Evolutionary conservation across 1,140 invertebrate genomes (phyloP), one percentile per base, ranked within the genome.

Genomic region (Diplogasteroides magnus): DNA sequence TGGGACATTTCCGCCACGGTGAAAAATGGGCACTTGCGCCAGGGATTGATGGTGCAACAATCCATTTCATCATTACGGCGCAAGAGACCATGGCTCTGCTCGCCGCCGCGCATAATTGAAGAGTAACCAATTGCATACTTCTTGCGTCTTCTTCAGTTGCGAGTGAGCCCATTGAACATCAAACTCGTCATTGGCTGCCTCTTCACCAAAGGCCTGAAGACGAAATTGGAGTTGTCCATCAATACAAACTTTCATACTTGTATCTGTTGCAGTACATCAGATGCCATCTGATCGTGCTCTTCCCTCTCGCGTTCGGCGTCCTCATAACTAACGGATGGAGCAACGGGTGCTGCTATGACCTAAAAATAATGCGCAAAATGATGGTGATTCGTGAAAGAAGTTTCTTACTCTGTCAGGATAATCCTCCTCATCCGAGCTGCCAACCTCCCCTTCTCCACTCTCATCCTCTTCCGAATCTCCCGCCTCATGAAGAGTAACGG

Each of bases 111-210:
- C n/a, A n/a, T n/a, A n/a, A n/a, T n/a, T n/a, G n/a, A n/a, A n/a
- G n/a, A n/a, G n/a, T n/a, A n/a, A n/a, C n/a, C n/a, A n/a, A n/a
- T n/a, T n/a, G n/a, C n/a, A n/a, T n/a, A n/a, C n/a, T n/a, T 48
- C 19, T 11, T 6, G 6, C 19, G 37, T 48, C 19, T 48, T 48
- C 37, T 48, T 48, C 6, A 48, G 37, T 48, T 48, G 37, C 19
- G 37, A 48, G 58, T 67, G 73, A 31, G 81, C 79, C 80, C 81
- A 83, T 68, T 79, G 77, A 15, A 82, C 80, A 69, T 82, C 80
- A 61, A 82, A 82, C 69, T 82, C 80, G 66, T 82, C 81, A 67
- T 82, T 79, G 15, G 80, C 80, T 13, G 80, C 75, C 67, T 82
- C 37, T 6, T 48, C 80, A 19, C 80, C 80, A 67, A 82, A 82